phyloP scores from a whole-genome alignment of 2,888 invertebrate genomes.

The Aporophyla lueneburgensis region DNA sequence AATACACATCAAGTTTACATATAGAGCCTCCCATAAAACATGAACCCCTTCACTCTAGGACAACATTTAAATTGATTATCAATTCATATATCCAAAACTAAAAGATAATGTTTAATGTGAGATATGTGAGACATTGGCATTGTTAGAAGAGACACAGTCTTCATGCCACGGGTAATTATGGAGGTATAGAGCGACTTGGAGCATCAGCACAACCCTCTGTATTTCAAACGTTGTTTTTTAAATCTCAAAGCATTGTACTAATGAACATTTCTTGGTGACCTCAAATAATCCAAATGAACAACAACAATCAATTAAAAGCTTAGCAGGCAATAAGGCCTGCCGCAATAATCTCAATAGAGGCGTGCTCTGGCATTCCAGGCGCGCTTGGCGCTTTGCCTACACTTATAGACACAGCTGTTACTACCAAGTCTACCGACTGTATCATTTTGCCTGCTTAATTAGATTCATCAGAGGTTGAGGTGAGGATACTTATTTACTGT shows the following conservation, averaged over 20 bases:
- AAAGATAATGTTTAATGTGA: no score
- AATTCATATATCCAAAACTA: no score
- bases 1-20: no score
- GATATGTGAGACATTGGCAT: no score
- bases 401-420: constrained; percentile 17
- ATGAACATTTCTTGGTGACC: background rate
- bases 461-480: constrained; percentile 1
- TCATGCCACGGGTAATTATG: no score
- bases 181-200: no score
- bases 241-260: background rate
- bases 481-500: no score
- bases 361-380: constrained; percentile 57
- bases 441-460: constrained; percentile 1
- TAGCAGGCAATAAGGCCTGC: constrained; percentile 21
- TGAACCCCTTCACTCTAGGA: no score
- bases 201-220: no score
- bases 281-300: constrained; percentile 1
- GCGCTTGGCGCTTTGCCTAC: constrained; percentile 34
- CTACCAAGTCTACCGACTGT: constrained; percentile 3
- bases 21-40: no score
- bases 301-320: constrained; percentile 32
- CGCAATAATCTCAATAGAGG: constrained; percentile 43
- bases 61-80: no score
- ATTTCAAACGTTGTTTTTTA: background rate
- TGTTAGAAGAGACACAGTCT: no score